Conservation (phyloP, 2,888 invertebrate species). For the Leucophenga montana region DNA sequence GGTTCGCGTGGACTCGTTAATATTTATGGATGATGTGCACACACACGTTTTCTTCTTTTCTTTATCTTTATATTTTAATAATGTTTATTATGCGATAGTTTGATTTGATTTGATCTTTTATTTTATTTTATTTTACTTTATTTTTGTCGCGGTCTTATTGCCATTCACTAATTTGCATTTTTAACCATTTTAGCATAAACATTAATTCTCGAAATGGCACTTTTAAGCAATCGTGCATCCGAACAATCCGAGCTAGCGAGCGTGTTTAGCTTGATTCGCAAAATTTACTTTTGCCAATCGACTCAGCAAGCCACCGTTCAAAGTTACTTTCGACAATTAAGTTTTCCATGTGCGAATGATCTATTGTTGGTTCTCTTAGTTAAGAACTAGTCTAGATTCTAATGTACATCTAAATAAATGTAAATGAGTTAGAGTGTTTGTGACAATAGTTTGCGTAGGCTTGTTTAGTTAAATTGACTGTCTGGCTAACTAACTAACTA, state of each 20-base stretch:
- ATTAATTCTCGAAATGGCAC: constrained; percentile 62
- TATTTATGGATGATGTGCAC: constrained; percentile 27
- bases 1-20: constrained; percentile 47
- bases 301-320: not conserved
- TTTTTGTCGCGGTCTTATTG: constrained; percentile 41
- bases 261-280: constrained; percentile 26
- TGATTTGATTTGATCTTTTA: constrained; percentile 40
- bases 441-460: constrained; percentile 26
- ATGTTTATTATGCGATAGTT: constrained; percentile 50
- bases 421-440: constrained; percentile 47
- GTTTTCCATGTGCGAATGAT: constrained; percentile 10
- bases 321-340: too few species aligned
- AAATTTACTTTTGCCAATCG: not conserved
- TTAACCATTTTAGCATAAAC: constrained; percentile 58
- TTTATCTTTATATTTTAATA: constrained; percentile 39
- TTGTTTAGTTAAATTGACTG: too few species aligned
- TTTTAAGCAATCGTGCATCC: constrained; percentile 62
- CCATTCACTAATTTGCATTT: constrained; percentile 68
- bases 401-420: constrained; percentile 47
- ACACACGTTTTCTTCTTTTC: constrained; percentile 22
- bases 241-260: constrained; percentile 44
- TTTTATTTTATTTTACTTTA: constrained; percentile 42
- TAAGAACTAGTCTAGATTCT: constrained; percentile 34
- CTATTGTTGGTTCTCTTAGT: constrained; percentile 8
- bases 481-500: not conserved